Evolutionary conservation across 2,797 vertebrate genomes (phyloP).

Genomic region (Anas capensis): DNA sequence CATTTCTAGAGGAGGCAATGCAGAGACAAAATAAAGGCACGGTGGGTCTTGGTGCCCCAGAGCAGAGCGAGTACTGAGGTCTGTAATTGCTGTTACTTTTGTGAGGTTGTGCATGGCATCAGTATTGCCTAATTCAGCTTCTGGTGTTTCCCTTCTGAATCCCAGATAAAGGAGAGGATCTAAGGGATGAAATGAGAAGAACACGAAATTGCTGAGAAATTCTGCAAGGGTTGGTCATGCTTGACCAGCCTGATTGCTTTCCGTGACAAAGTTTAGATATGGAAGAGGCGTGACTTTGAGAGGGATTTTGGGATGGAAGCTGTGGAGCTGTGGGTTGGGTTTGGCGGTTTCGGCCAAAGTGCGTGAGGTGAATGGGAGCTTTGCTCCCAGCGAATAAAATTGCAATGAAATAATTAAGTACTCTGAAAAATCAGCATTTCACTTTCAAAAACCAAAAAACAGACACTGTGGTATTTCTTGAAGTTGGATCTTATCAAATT

Average conservation of each 20-base stretch:
- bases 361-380: neutral
- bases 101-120: no score
- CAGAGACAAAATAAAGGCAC: neutral
- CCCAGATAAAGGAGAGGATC: neutral
- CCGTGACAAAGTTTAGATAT: neutral
- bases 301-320: rapidly evolving
- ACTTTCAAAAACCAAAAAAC: neutral
- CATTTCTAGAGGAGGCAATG: neutral
- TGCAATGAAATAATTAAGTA: neutral
- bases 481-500: neutral
- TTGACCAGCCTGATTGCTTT: no score
- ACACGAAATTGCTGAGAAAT: neutral
- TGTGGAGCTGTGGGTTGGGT: neutral
- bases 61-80: neutral
- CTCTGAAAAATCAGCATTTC: neutral
- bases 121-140: neutral
- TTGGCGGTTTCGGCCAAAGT: rapidly evolving
- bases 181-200: neutral
- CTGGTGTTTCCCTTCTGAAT: neutral
- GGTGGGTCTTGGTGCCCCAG: neutral
- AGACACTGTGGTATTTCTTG: neutral
- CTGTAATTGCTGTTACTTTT: neutral
- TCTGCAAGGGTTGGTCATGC: neutral
- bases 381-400: neutral
- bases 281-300: neutral